Base-by-base conservation (phyloP, 2,888 invertebrate species). In the Neoaliturus tenellus region DNA sequence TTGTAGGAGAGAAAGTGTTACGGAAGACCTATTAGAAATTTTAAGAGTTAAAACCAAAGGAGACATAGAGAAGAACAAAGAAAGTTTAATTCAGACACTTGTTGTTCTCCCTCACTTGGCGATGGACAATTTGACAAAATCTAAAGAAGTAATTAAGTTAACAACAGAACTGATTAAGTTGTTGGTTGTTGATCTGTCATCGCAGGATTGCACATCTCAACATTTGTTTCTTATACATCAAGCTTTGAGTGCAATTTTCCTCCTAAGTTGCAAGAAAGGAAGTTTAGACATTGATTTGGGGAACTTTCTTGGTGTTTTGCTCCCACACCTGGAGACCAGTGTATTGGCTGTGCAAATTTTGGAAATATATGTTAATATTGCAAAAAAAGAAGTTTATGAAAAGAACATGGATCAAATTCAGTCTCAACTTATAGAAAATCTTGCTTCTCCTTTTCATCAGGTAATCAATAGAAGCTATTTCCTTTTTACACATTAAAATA, bases 401-500 rank as follows among this genome's bases (percentile, higher is more conserved):
- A 91, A 87, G 91, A 91, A 86, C 44, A 83, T 89, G 88, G 90
- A 91, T 89, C 89, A 91, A 86, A 88, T 93, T 85, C 89, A 90
- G 35, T 89, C 91, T 88, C 89, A 91, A 82, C 86, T 91, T 86
- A 89, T 93, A 81, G 88, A 90, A 0, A 95, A 96, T 89, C 91
- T 96, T 1, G 92, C 92, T 31, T 95, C 95, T 0, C 95, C 95
- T 12, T 94, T 93, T 89, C 93, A 94, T 87, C 92, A 94, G 90
- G 94, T 95, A 51, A 51, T n/a, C n/a, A n/a, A n/a, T n/a, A n/a
- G n/a, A n/a, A n/a, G n/a, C n/a, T n/a, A n/a, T n/a, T n/a, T n/a
- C n/a, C n/a, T n/a, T n/a, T n/a, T n/a, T n/a, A n/a, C n/a, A n/a
- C n/a, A n/a, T n/a, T n/a, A n/a, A n/a, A n/a, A n/a, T n/a, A n/a